These are phyloP conservation scores for Indicator indicator DNA, from an alignment of 2,113 vertebrate species.

Conservation along the genomic window DNA sequence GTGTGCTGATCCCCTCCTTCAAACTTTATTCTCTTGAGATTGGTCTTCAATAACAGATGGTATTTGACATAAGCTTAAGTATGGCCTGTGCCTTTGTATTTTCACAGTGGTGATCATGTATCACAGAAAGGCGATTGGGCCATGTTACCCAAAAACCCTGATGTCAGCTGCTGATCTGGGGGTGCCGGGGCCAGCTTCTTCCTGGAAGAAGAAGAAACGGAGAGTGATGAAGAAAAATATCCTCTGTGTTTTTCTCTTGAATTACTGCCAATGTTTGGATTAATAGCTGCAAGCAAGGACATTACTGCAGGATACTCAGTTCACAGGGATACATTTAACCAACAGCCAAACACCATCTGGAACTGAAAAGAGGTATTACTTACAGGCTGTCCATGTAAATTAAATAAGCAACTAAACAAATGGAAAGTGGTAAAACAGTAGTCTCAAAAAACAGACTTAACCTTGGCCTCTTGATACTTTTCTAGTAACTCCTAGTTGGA, in stretches of 20 bases:
- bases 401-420: neutral
- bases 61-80: neutral
- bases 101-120: neutral
- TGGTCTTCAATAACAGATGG: neutral
- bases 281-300: neutral
- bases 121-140: neutral
- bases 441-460: neutral
- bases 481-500: neutral
- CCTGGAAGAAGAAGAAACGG: neutral
- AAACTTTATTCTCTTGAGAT: neutral
- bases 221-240: neutral
- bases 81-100: neutral
- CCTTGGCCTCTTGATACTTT: neutral
- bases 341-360: neutral
- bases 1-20: neutral
- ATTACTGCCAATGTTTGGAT: neutral
- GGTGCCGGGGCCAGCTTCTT: neutral
- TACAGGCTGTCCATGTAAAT: neutral
- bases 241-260: neutral
- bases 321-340: neutral
- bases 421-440: neutral
- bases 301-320: neutral
- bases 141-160: neutral
- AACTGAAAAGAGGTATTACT: neutral
- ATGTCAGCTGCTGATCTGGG: neutral